Percentiles rank a stretch among this genome's conserved stretches.
These are phyloP conservation scores for Torymus auratus DNA, from an alignment of 2,888 invertebrate genomes.

Conservation along the genomic window DNA sequence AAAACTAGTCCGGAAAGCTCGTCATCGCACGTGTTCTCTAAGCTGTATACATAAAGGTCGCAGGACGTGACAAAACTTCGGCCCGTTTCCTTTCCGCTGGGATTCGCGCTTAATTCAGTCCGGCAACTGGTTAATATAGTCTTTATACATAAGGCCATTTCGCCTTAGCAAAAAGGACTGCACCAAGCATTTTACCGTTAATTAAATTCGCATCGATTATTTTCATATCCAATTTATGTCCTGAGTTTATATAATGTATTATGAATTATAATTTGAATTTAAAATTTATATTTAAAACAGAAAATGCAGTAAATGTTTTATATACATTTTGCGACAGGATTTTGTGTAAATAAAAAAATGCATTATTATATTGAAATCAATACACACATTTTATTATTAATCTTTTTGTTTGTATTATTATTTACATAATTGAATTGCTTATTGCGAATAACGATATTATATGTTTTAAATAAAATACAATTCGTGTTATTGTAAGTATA, in stretches of 20 bases:
- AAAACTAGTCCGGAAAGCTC: neutral
- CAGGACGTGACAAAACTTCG: constrained; percentile 42
- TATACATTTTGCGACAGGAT: too few relatives aligned
- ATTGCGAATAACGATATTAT: too few relatives aligned
- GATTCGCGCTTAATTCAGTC: constrained; percentile 35
- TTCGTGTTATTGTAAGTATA: too few relatives aligned
- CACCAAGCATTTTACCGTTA: constrained; percentile 8
- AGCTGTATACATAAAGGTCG: neutral
- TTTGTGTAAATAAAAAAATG: too few relatives aligned
- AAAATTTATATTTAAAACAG: too few relatives aligned
- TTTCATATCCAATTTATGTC: neutral
- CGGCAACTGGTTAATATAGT: constrained; percentile 36
- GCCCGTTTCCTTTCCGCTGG: constrained; percentile 19
- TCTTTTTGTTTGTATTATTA: too few relatives aligned
- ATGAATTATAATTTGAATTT: too few relatives aligned
- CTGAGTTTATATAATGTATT: neutral
- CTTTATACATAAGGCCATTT: constrained; percentile 23
- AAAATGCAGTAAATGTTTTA: too few relatives aligned
- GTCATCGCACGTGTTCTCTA: neutral
- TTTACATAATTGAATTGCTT: too few relatives aligned
- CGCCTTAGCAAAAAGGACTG: neutral
- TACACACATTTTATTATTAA: too few relatives aligned
- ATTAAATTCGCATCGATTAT: constrained; percentile 25
- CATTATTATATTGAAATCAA: too few relatives aligned
- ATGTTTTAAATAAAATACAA: too few relatives aligned